phyloP scores from a whole-genome alignment of 2,113 vertebrate species.

The pig (Sus scrofa) region DNA sequence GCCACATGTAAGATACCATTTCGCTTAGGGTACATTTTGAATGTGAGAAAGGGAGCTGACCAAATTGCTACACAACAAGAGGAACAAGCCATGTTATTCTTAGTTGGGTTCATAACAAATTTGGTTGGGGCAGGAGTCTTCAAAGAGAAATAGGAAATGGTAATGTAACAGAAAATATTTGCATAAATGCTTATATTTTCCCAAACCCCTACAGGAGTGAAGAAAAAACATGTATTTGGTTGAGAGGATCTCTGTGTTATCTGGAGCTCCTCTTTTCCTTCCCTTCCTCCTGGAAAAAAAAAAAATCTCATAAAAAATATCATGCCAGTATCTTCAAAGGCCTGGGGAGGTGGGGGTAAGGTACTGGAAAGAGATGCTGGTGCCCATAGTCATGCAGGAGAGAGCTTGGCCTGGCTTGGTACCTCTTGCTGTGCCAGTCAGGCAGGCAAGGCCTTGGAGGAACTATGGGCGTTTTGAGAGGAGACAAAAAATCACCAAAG shows the following conservation, averaged over 20 bases:
- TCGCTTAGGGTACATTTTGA: not conserved
- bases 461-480: not conserved
- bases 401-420: not conserved
- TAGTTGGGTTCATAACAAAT: slow-evolving; percentile 28
- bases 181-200: not conserved
- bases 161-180: slow-evolving; percentile 35
- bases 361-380: not conserved
- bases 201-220: not conserved
- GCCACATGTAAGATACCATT: not conserved
- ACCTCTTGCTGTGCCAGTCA: not conserved
- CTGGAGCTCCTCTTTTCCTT: not conserved
- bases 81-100: slow-evolving; percentile 29
- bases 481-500: not conserved
- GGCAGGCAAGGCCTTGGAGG: not conserved
- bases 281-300: not conserved
- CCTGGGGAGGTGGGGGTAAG: not conserved
- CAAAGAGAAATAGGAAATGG: slow-evolving; percentile 52
- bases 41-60: not conserved
- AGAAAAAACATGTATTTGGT: not conserved
- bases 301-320: not conserved
- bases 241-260: not conserved
- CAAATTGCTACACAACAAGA: not conserved
- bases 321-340: not conserved
- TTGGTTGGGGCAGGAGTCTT: slow-evolving; percentile 10
- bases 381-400: not conserved